These are phyloP conservation scores for Hippocampus abdominalis DNA, from an alignment of 2,113 vertebrate species.

Conservation along the genomic window DNA sequence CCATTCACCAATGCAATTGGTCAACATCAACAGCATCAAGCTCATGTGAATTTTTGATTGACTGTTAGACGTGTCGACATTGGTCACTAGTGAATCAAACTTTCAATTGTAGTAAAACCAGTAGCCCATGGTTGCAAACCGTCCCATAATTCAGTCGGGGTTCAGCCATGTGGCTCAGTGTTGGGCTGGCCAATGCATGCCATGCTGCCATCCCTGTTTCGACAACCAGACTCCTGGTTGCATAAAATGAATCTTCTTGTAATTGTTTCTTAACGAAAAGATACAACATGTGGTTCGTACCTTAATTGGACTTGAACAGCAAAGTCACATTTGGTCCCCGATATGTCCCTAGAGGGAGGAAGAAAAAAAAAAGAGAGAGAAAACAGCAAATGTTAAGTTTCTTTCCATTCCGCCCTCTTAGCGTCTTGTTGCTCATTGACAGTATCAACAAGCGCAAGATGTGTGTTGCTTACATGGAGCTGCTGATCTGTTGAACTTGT, in stretches of 20 bases:
- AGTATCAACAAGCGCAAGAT: background rate
- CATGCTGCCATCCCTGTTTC: too few species aligned
- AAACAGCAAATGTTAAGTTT: background rate
- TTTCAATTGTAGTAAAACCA: too few species aligned
- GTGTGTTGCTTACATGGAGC: constrained; percentile 87
- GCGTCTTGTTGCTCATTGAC: background rate
- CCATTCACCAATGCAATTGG: too few species aligned
- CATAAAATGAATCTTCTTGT: background rate
- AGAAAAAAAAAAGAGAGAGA: constrained; percentile 6
- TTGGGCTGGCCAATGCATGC: too few species aligned
- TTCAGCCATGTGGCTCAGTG: too few species aligned
- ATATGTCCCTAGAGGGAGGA: constrained; percentile 91
- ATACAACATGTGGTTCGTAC: constrained; percentile 57
- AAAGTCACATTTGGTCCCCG: constrained; percentile 99
- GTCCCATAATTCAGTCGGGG: too few species aligned
- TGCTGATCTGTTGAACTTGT: constrained; percentile 98
- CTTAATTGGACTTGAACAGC: constrained; percentile 98
- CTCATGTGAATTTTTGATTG: too few species aligned
- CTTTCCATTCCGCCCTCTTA: background rate
- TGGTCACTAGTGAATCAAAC: too few species aligned
- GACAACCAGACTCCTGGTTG: background rate
- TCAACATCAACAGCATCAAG: too few species aligned
- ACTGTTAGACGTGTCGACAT: too few species aligned
- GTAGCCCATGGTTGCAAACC: too few species aligned
- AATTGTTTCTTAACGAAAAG: background rate